Evolutionary conservation across 2,797 vertebrate genomes (phyloP), one percentile per base, ranked within the genome.

Genomic region (Microctenopoma lineatum): DNA sequence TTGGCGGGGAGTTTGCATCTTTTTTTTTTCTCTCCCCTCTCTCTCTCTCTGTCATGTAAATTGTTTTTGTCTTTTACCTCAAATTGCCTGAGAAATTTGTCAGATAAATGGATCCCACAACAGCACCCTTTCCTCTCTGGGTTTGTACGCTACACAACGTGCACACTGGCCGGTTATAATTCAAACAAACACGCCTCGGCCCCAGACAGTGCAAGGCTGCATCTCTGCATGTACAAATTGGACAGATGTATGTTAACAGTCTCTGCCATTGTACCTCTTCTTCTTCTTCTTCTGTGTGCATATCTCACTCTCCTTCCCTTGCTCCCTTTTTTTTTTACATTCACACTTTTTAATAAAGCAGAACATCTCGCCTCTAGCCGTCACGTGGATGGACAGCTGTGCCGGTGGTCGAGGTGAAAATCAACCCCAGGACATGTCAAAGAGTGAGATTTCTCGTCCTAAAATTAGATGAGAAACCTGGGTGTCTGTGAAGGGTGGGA

Each of bases 371-470:
- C 91, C 91, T 86, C 83, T 83, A 87, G 90, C 90, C 81, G 80
- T 90, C 84, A 88, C 84, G 77, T 56, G 83, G 81, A 87, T 21
- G 81, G 92, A 93, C 92, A 93, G 90, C 92, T 92, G 93, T 91
- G 92, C 89, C 89, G 83, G 88, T 92, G 91, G 92, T 88, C 82
- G 86, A 92, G 92, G 91, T 94, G 94, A 93, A 94, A 94, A 94
- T 93, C 91, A 91, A 89, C 90, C 92, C 85, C 90, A 79, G 90
- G 91, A 93, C 90, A 92, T 92, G 91, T 93, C 91, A 92, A 86
- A 89, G 85, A 92, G 92, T 92, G 93, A 90, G 91, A 93, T 89
- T 91, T 92, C 84, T 85, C 77, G 80, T 66, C 88, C 92, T 94
- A 93, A 93, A 93, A 93, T 94, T 93, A 93, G 90, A 92, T 48